These are phyloP conservation scores for Amphilophus citrinellus DNA, from an alignment of 2,113 vertebrate genomes.

Conservation along the genomic window DNA sequence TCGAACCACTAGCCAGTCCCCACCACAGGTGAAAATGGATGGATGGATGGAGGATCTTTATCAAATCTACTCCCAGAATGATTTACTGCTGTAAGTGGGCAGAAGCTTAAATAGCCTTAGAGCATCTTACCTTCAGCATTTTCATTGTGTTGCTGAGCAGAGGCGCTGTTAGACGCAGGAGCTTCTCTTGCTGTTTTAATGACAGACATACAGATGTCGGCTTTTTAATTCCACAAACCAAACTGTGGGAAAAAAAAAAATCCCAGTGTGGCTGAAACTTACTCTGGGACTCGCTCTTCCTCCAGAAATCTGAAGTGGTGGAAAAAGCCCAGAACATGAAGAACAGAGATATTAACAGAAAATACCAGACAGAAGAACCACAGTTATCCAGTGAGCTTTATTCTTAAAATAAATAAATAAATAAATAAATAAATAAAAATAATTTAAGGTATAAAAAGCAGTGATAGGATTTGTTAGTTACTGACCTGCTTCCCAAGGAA, in stretches of 20 bases:
- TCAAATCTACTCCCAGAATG: fast-evolving
- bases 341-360: not conserved
- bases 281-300: not conserved
- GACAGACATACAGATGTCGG: not conserved
- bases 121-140: slow-evolving; percentile 7
- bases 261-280: not conserved
- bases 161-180: not conserved
- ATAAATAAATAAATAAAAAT: too few species aligned
- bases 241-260: not conserved
- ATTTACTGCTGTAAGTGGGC: not conserved
- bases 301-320: slow-evolving; percentile 65
- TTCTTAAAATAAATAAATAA: too few species aligned
- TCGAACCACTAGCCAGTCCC: too few species aligned
- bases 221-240: not conserved
- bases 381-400: fast-evolving
- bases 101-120: not conserved
- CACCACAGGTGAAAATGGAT: too few species aligned
- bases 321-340: not conserved
- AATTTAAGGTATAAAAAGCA: too few species aligned
- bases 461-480: not conserved
- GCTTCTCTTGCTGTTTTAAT: not conserved
- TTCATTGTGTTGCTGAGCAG: fast-evolving
- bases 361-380: not conserved
- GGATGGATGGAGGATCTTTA: too few species aligned
- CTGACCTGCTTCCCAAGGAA: slow-evolving; percentile 67